Percentiles rank a stretch among this genome's conserved stretches.
These are phyloP conservation scores for Macroteleia sp. DNA, from an alignment of 2,888 invertebrate species.

Conservation along the genomic window DNA sequence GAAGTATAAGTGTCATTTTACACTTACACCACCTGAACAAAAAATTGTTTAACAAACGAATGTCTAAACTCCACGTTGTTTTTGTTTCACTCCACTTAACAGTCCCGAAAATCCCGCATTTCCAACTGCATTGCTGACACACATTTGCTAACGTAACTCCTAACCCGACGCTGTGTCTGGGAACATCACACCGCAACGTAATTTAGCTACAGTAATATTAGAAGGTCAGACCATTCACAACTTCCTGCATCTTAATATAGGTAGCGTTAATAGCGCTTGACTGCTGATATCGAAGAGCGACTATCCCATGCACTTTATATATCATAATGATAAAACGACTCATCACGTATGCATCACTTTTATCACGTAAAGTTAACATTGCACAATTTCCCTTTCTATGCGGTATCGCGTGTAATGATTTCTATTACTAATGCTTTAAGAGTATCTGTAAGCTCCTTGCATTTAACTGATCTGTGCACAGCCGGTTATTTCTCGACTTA, in stretches of 20 bases:
- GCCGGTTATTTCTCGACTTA: constrained; percentile 23
- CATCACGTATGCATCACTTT: constrained; percentile 41
- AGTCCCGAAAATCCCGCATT: constrained; percentile 2
- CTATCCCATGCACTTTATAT: constrained; percentile 30
- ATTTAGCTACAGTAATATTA: constrained; percentile 35
- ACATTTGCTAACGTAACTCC: constrained; percentile 46
- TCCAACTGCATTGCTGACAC: constrained; percentile 30
- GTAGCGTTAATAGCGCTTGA: constrained; percentile 31
- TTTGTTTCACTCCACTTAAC: constrained; percentile 24
- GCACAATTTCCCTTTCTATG: constrained; percentile 53
- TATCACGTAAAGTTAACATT: constrained; percentile 42
- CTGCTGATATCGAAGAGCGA: constrained; percentile 40
- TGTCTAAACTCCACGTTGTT: constrained; percentile 3
- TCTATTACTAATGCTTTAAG: constrained; percentile 32
- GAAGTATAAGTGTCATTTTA: background rate
- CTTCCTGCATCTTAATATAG: constrained; percentile 52
- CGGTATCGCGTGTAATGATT: constrained; percentile 44
- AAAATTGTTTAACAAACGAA: constrained; percentile 8
- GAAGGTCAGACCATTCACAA: constrained; percentile 39
- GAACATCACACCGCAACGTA: constrained; percentile 8
- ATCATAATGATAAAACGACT: constrained; percentile 30
- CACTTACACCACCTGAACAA: constrained; percentile 8
- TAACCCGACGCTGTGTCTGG: constrained; percentile 25
- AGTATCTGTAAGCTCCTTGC: constrained; percentile 32
- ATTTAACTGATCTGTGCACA: constrained; percentile 26